Evolutionary conservation across 1,140 invertebrate species (phyloP).

Genomic region (Pseudomyrmex dendroicus): DNA sequence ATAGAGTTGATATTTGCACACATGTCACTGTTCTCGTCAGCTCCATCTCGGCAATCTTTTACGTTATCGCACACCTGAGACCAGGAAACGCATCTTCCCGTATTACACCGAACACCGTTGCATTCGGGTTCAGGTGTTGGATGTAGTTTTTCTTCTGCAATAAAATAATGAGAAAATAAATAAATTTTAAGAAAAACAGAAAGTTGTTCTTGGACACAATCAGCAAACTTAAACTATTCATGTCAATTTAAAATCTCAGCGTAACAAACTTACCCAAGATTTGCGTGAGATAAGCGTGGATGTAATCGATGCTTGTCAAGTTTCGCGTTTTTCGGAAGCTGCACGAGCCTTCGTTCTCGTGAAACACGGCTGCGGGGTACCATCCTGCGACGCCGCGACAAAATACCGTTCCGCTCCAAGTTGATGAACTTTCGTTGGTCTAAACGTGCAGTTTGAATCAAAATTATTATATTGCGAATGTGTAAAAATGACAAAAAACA

Average conservation of each 20-base stretch:
- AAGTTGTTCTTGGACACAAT: background rate
- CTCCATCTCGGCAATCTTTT: conserved; percentile 89
- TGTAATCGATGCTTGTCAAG: conserved; percentile 84
- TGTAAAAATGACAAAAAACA: background rate
- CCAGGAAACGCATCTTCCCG: conserved; percentile 89
- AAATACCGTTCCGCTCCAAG: conserved; percentile 87
- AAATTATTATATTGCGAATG: conserved; percentile 7
- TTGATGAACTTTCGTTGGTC: conserved; percentile 50
- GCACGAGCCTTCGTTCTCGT: conserved; percentile 84
- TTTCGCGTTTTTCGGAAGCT: conserved; percentile 81
- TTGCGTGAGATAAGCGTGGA: conserved; percentile 83
- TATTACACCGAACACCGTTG: conserved; percentile 87
- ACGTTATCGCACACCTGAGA: conserved; percentile 89
- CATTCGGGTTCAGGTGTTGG: conserved; percentile 81
- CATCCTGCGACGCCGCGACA: conserved; percentile 87
- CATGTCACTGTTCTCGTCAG: conserved; percentile 88
- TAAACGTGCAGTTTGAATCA: conserved; percentile 18
- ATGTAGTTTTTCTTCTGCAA: conserved; percentile 15
- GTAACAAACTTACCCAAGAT: conserved; percentile 78
- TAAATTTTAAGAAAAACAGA: background rate
- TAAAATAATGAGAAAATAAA: background rate
- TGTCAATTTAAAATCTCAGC: too few species aligned
- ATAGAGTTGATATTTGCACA: conserved; percentile 63
- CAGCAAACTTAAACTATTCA: background rate
- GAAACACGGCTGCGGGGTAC: conserved; percentile 87